Base-by-base conservation (phyloP, 2,888 invertebrate species). In the Lasioglossum calceatum region DNA sequence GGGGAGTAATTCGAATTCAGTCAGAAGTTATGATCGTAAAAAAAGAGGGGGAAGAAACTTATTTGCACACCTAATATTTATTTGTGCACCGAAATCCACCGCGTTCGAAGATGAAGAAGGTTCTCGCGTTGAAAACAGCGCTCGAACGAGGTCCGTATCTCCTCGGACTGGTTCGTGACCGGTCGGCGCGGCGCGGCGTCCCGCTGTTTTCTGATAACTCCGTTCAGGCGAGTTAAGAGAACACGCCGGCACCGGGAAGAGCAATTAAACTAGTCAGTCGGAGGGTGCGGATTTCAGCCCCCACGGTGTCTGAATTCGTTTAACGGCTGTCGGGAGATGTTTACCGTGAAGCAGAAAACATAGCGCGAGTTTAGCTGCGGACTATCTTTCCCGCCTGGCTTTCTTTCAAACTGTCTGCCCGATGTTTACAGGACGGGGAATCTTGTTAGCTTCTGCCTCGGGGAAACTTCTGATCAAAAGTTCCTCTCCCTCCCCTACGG, bases 231-330 rank as follows among this genome's bases (percentile, higher is more conserved):
- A 47, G 32, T 44, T 61, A 16, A 44, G 54, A 23, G 54, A 42
- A 71, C 70, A 23, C 71, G 54, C 32, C 67, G 77, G 36, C 71
- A 36, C 32, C 47, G 77, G 50, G 47, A 44, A 50, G 36, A n/a
- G 47, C 70, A 50, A 77, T 77, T 77, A 77, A 77, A 77, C 64
- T 32, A 36, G 77, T 50, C 47, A 32, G 27, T 47, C 27, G 47
- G 19, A 27, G 16, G 73, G 64, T 64, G 64, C 64, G 32, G 27
- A 47, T 58, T 47, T 81, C 71, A 61, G 12, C 77, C 70, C 77
- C 12, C 14, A n/a, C 32, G 42, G 5, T 42, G 50, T 67, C 67
- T n/a, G n/a, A 58, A 36, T 73, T 67, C 64, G 79, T 82, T 82
- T 67, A 79, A 23, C 72, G 36, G 42, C 32, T 64, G 61, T 42